phyloP scores from a whole-genome alignment of 2,113 vertebrate genomes.

The Etheostoma cragini region DNA sequence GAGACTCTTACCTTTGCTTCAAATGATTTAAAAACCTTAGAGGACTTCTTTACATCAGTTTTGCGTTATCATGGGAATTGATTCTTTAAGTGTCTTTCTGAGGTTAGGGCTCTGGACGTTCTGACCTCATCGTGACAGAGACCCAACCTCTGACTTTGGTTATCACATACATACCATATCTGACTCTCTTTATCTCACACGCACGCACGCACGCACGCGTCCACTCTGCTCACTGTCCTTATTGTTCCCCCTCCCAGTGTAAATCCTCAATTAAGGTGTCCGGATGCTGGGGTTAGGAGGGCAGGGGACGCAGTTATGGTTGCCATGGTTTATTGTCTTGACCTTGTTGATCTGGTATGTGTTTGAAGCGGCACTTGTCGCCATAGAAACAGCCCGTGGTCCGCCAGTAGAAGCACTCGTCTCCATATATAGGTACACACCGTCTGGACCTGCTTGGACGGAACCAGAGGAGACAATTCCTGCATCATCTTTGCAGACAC shows the following conservation, averaged over 20 bases:
- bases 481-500: background rate
- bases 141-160: background rate
- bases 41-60: background rate
- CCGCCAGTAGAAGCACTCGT: slow-evolving; percentile 55
- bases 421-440: background rate
- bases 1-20: background rate
- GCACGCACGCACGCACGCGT: background rate
- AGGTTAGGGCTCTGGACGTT: background rate
- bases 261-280: background rate
- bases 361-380: slow-evolving; percentile 55
- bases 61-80: background rate
- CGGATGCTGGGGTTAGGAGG: too few species aligned
- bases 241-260: too few species aligned
- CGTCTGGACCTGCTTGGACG: slow-evolving; percentile 29
- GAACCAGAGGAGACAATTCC: background rate
- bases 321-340: slow-evolving; percentile 30
- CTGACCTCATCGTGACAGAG: background rate
- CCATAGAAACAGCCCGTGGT: slow-evolving; percentile 57
- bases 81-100: background rate
- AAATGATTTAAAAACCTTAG: background rate
- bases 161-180: background rate
- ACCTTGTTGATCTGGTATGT: slow-evolving; percentile 45
- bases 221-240: too few species aligned
- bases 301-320: background rate
- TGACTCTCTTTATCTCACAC: background rate